These are phyloP conservation scores for Lasiurus cinereus DNA, from an alignment of 2,113 vertebrate genomes.

Conservation along the genomic window DNA sequence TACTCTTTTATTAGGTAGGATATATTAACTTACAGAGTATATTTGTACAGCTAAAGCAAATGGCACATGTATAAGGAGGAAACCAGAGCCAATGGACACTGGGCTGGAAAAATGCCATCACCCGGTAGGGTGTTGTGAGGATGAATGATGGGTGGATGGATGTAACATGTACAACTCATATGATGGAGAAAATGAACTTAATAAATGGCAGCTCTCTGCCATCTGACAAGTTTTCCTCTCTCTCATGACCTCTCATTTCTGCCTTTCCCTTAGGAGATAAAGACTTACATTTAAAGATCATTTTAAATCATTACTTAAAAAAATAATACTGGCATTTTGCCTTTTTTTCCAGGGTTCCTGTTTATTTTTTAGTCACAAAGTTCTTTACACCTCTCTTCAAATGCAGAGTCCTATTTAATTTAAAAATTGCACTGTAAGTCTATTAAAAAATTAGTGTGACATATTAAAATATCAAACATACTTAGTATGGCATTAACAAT, in stretches of 20 bases:
- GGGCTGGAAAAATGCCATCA: not conserved
- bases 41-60: not conserved
- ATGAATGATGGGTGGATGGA: too few species aligned
- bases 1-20: not conserved
- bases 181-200: not conserved
- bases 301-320: slow-evolving; percentile 21
- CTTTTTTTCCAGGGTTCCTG: not conserved
- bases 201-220: not conserved
- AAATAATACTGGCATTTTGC: not conserved
- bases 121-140: not conserved
- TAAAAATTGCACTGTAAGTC: not conserved
- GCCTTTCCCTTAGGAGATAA: not conserved
- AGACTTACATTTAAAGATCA: not conserved
- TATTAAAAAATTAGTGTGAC: not conserved
- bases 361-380: not conserved
- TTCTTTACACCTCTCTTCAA: not conserved
- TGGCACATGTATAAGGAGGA: not conserved
- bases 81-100: not conserved
- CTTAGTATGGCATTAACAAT: not conserved
- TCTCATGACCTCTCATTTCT: not conserved
- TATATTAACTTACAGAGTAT: not conserved
- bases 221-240: not conserved
- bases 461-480: not conserved
- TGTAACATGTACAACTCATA: too few species aligned
- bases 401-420: not conserved